These are phyloP conservation scores for Acrocyrtus sp. DNA, from an alignment of 2,888 invertebrate species.

Conservation along the genomic window DNA sequence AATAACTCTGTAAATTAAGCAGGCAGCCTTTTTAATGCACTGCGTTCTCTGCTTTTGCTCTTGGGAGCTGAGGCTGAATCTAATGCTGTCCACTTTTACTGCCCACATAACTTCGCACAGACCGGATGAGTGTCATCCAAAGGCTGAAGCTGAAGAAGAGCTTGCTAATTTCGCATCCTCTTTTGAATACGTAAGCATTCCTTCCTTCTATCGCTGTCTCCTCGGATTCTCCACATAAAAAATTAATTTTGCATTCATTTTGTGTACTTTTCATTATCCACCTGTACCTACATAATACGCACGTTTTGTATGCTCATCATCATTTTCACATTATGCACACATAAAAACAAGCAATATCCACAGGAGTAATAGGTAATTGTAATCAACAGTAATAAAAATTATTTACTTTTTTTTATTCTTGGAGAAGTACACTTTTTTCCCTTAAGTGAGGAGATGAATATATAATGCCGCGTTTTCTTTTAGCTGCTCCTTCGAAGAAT, in stretches of 20 bases:
- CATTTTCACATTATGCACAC: conserved; percentile 23
- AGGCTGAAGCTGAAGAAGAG: conserved; percentile 10
- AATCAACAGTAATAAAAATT: conserved; percentile 39
- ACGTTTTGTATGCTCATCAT: conserved; percentile 3
- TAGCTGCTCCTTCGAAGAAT: too few relatives aligned
- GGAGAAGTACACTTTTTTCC: too few relatives aligned
- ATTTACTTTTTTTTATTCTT: too few relatives aligned
- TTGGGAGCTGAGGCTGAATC: too few relatives aligned
- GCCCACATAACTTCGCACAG: not conserved
- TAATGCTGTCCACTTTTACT: too few relatives aligned
- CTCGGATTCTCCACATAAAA: not conserved
- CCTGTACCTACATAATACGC: not conserved
- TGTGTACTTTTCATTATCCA: conserved; percentile 33
- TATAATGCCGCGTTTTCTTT: too few relatives aligned
- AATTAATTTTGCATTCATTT: conserved; percentile 26
- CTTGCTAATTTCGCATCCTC: conserved; percentile 26
- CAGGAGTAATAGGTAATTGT: conserved; percentile 17
- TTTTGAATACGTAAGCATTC: not conserved
- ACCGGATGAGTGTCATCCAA: too few relatives aligned
- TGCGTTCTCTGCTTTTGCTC: too few relatives aligned
- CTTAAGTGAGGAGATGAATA: too few relatives aligned
- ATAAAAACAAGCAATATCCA: conserved; percentile 23
- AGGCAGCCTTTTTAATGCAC: too few relatives aligned
- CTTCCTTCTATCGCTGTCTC: not conserved
- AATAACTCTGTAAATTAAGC: too few relatives aligned